Evolutionary conservation across 2,888 invertebrate species (phyloP).

Genomic region (Eupithecia exiguata): DNA sequence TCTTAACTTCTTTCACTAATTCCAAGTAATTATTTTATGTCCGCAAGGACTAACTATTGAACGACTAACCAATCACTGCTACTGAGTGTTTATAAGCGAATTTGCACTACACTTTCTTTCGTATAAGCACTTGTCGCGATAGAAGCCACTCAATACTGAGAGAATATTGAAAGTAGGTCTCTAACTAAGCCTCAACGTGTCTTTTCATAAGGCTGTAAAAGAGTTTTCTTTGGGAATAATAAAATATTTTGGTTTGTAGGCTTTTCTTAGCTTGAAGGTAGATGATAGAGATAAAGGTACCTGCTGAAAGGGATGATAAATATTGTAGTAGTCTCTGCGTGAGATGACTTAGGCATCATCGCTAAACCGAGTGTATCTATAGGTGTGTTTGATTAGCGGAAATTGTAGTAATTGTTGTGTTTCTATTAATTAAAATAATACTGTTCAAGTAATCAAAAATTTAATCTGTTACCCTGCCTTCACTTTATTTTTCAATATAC

Average conservation of each 20-base stretch:
- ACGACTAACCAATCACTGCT: background rate
- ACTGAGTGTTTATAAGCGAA: background rate
- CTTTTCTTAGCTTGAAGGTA: background rate
- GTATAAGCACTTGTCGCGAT: background rate
- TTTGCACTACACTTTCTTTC: background rate
- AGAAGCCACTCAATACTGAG: background rate
- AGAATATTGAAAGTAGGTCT: conserved; percentile 14
- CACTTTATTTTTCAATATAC: no score
- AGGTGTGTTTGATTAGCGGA: no score
- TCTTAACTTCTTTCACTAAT: no score
- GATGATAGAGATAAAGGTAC: background rate
- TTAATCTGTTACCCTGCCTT: no score
- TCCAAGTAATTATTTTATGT: no score
- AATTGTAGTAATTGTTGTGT: no score
- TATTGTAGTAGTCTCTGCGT: no score
- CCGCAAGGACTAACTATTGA: background rate
- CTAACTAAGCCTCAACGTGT: background rate
- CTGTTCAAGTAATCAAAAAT: no score
- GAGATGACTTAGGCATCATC: no score
- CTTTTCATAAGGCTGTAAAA: conserved; percentile 10
- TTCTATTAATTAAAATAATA: no score
- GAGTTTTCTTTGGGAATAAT: conserved; percentile 11
- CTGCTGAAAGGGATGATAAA: background rate
- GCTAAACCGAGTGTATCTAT: no score
- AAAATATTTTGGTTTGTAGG: background rate